These are phyloP conservation scores for Ischnura elegans DNA, from an alignment of 2,888 invertebrate genomes.

Conservation along the genomic window DNA sequence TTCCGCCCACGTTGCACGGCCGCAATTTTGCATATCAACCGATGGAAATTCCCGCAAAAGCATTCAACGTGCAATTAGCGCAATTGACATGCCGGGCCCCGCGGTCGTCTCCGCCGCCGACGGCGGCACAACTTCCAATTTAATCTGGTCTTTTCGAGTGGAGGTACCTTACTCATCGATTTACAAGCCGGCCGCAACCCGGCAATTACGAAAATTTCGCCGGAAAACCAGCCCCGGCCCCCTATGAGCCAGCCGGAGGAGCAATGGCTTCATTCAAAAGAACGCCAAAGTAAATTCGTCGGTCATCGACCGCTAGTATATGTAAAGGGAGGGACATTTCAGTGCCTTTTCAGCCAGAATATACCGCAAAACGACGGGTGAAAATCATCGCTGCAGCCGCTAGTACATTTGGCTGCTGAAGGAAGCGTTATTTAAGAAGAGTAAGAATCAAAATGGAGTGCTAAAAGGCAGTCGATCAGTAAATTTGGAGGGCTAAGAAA, in stretches of 20 bases:
- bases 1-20: not conserved
- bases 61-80: not conserved
- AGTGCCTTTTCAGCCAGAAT: not conserved
- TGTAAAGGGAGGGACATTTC: not conserved
- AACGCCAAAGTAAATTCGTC: not conserved
- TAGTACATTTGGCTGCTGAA: too few relatives aligned
- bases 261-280: not conserved
- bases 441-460: too few relatives aligned
- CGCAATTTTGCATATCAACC: not conserved
- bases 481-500: too few relatives aligned
- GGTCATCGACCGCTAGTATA: too few relatives aligned
- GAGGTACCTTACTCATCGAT: too few relatives aligned
- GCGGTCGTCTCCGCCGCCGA: not conserved
- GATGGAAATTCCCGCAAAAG: not conserved
- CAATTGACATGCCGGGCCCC: not conserved
- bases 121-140: not conserved
- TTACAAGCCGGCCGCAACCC: not conserved
- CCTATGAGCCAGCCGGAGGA: not conserved
- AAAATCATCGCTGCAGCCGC: too few relatives aligned
- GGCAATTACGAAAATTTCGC: not conserved
- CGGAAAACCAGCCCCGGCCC: not conserved
- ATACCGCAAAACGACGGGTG: too few relatives aligned
- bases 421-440: too few relatives aligned
- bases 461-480: too few relatives aligned
- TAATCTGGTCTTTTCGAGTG: not conserved